A percentile compares a stretch with the other conserved stretches of the same genome.
Evolutionary conservation across 1,140 invertebrate genomes (phyloP).

Genomic region (Zelostemma sp.): DNA sequence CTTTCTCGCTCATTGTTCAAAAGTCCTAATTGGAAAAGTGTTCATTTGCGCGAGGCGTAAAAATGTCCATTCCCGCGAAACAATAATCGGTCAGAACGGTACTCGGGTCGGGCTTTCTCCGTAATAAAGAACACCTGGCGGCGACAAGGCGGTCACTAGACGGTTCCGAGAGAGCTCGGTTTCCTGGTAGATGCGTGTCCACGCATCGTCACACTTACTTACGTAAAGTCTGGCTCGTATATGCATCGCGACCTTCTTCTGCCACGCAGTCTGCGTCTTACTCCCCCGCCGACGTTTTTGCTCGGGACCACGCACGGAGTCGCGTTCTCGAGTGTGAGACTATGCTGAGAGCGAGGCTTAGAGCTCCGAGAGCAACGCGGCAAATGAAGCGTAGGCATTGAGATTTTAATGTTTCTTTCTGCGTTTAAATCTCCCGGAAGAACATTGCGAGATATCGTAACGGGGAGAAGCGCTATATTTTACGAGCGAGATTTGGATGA

Average conservation of each 20-base stretch:
- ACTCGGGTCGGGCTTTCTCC: conserved; percentile 26
- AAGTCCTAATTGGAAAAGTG: not conserved
- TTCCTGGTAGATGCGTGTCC: conserved; percentile 69
- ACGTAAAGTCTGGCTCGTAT: conserved; percentile 56
- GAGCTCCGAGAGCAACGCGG: conserved; percentile 21
- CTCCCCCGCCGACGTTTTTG: conserved; percentile 21
- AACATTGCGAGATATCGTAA: conserved; percentile 23
- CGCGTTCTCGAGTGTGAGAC: conserved; percentile 54
- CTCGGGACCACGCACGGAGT: not conserved
- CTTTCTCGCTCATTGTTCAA: not conserved
- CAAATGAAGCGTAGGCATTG: conserved; percentile 45
- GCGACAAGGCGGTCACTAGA: conserved; percentile 36
- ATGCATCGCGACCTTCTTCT: conserved; percentile 46
- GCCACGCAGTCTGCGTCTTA: conserved; percentile 28
- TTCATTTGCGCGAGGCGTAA: conserved; percentile 13
- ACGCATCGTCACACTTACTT: conserved; percentile 70
- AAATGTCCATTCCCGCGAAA: conserved; percentile 29
- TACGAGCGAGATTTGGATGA: conserved; percentile 7
- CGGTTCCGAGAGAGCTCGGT: conserved; percentile 40
- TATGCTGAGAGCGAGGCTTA: conserved; percentile 55
- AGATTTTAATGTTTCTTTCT: conserved; percentile 46
- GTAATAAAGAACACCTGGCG: conserved; percentile 64
- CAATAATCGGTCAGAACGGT: conserved; percentile 36
- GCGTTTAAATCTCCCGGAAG: conserved; percentile 38
- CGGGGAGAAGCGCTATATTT: conserved; percentile 4